phyloP scores from a whole-genome alignment of 2,113 vertebrate genomes.

The Xenopus laevis region DNA sequence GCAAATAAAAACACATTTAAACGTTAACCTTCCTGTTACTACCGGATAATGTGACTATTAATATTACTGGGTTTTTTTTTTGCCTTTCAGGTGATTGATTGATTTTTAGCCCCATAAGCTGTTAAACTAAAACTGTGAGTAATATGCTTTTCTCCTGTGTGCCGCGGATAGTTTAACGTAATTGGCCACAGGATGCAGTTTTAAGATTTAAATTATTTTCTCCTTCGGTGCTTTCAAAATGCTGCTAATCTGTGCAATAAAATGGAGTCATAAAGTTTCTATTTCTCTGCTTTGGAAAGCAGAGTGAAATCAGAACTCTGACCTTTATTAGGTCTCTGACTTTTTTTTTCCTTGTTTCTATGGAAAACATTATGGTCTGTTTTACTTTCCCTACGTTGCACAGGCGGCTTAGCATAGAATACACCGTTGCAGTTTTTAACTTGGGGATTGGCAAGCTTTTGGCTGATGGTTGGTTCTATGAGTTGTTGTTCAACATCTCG shows the following conservation, averaged over 20 bases:
- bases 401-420: too few relatives aligned
- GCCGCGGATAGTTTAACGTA: conserved; percentile 29
- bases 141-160: conserved; percentile 30
- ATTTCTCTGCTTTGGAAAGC: conserved; percentile 22
- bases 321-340: conserved; percentile 9
- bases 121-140: conserved; percentile 26
- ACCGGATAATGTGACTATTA: conserved; percentile 45
- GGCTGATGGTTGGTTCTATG: too few relatives aligned
- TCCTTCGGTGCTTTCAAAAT: conserved; percentile 30
- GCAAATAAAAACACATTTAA: conserved; percentile 45
- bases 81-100: conserved; percentile 14
- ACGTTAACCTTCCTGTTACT: conserved; percentile 42
- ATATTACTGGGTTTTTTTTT: conserved; percentile 12
- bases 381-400: too few relatives aligned
- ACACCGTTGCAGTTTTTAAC: too few relatives aligned
- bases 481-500: too few relatives aligned
- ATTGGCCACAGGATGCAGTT: conserved; percentile 44
- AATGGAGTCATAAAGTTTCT: conserved; percentile 35
- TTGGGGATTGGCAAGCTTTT: too few relatives aligned
- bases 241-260: conserved; percentile 43
- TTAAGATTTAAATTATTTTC: conserved; percentile 38
- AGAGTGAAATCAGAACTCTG: conserved; percentile 30
- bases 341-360: background rate
- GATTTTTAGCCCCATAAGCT: conserved; percentile 18
- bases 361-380: background rate